Evolutionary conservation across 2,797 vertebrate genomes (phyloP), one percentile per base, ranked within the genome.

Genomic region (Danio choprae): DNA sequence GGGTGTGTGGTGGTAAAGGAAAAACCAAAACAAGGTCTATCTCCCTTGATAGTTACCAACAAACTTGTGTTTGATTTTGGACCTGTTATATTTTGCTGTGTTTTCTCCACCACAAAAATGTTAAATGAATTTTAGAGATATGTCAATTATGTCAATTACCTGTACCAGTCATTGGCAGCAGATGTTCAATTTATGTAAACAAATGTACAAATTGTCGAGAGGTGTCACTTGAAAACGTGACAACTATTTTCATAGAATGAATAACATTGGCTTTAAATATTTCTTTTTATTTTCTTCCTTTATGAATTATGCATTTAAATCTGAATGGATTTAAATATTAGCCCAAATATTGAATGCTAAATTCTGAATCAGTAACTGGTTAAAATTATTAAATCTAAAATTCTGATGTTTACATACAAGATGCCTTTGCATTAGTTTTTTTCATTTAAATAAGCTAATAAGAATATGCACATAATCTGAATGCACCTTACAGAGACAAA

Each of bases 11-110:
- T 81, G 75, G 67, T 70, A 22, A 87, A 85, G 85, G 90, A 89
- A 85, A 90, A 93, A 93, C 93, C 92, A 94, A 93, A 94, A 93
- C 86, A 88, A 92, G 88, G 85, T 89, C 86, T 84, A 83, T 89
- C 87, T 88, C 89, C 88, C 87, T 78, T 73, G 88, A 88, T 87
- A 87, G 86, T 85, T 81, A 87, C 90, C 84, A 87, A 89, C 88
- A 91, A 87, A 89, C 86, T 84, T 88, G 82, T 90, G 86, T 72
- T 87, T 80, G 81, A 82, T 83, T 80, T 44, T 85, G 16, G 77
- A 80, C 73, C 70, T 70, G 53, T 55, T 68, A 43, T 79, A 51
- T 51, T 53, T 56, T 63, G 56, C 77, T 73, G 20, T 79, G 74
- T 84, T 80, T 80, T 55, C 22, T 77, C 46, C 79, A 36, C 71